These are phyloP conservation scores for Phoebastria nigripes DNA, from an alignment of 2,797 vertebrate species.

Conservation along the genomic window DNA sequence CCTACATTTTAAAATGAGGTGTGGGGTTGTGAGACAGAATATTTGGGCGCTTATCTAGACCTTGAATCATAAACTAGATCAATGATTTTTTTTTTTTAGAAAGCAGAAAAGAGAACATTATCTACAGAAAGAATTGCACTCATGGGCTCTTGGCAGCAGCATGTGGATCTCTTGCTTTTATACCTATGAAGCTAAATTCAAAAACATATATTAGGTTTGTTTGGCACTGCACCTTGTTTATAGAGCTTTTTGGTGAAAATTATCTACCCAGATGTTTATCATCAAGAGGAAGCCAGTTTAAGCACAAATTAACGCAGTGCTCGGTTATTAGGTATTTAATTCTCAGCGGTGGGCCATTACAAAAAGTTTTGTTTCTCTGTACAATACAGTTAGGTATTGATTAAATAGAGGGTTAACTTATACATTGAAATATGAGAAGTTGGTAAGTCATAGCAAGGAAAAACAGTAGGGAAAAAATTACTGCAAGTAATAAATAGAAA, in stretches of 20 bases:
- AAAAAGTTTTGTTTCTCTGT: not conserved
- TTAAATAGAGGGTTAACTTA: slow-evolving; percentile 23
- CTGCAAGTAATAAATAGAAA: not conserved
- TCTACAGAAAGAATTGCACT: slow-evolving; percentile 24
- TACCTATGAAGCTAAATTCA: slow-evolving; percentile 25
- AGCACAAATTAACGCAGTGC: slow-evolving; percentile 58
- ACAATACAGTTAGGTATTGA: not conserved
- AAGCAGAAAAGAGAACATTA: slow-evolving; percentile 7
- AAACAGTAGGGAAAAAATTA: not conserved
- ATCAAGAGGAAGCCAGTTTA: slow-evolving; percentile 56
- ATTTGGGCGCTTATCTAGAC: slow-evolving; percentile 18
- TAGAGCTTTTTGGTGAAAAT: slow-evolving; percentile 66
- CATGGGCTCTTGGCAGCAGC: not conserved
- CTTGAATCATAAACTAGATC: slow-evolving; percentile 48
- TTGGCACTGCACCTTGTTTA: slow-evolving; percentile 55
- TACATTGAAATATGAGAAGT: not conserved
- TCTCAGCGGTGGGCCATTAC: slow-evolving; percentile 45
- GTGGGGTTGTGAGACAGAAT: slow-evolving; percentile 24
- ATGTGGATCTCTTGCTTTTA: not conserved
- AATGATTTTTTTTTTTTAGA: slow-evolving; percentile 31
- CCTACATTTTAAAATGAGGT: slow-evolving; percentile 35
- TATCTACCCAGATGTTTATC: slow-evolving; percentile 69
- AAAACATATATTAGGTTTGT: slow-evolving; percentile 39
- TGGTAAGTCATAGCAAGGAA: not conserved
- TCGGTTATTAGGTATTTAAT: slow-evolving; percentile 71